Percentiles rank a stretch among this genome's conserved stretches.
Conservation (phyloP, 2,113 vertebrate genomes). For the Tachuris rubrigastra region DNA sequence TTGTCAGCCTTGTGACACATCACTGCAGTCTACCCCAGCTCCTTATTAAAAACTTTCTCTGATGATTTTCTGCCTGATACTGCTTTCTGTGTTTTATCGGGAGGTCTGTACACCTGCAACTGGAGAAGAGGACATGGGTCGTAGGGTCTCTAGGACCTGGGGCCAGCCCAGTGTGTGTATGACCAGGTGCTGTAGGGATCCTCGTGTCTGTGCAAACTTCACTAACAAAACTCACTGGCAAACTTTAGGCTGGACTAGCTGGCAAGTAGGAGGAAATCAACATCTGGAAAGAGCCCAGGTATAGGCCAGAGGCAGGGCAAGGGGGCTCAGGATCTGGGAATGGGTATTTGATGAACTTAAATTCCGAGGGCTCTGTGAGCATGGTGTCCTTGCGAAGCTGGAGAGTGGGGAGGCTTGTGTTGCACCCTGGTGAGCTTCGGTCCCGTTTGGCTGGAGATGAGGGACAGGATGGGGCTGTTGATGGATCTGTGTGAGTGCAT, state of each 20-base stretch:
- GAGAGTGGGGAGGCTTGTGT: accelerated
- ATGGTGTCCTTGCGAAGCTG: not conserved
- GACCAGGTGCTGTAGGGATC: not conserved
- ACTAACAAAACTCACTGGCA: not conserved
- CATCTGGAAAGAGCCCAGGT: not conserved
- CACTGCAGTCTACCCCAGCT: not conserved
- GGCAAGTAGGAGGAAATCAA: not conserved
- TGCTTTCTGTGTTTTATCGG: not conserved
- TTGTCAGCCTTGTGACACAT: not conserved
- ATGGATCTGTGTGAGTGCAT: accelerated
- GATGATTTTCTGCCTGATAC: not conserved
- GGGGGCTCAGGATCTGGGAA: not conserved
- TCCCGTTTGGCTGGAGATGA: not conserved
- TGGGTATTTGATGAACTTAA: not conserved
- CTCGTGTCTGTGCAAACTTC: accelerated
- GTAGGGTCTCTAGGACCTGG: not conserved
- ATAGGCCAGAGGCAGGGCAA: not conserved
- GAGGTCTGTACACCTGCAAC: not conserved
- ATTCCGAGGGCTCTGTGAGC: accelerated
- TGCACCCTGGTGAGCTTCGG: accelerated
- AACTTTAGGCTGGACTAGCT: not conserved
- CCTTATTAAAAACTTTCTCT: not conserved
- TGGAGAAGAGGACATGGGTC: not conserved
- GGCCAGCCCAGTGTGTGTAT: not conserved
- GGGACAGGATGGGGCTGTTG: not conserved